Percentiles rank a stretch among this genome's conserved stretches.
These are phyloP conservation scores for Ips typographus DNA, from an alignment of 1,140 invertebrate species.

Conservation along the genomic window DNA sequence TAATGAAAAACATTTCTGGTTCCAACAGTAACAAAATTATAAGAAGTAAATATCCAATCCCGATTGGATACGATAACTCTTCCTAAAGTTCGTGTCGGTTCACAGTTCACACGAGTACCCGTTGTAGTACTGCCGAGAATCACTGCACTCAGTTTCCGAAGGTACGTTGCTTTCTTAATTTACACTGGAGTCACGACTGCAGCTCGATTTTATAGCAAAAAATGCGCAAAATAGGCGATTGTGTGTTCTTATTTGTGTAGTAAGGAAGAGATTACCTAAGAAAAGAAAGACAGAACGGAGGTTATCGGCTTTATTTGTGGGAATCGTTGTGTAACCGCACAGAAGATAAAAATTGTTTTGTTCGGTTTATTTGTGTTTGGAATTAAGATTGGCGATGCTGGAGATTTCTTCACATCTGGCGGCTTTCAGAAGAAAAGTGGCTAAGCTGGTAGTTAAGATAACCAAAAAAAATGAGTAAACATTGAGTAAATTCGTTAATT, in stretches of 20 bases:
- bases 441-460: too few relatives aligned
- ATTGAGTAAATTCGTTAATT: too few relatives aligned
- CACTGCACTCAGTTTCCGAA: conserved; percentile 17
- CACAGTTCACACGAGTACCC: conserved; percentile 22
- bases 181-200: conserved; percentile 27
- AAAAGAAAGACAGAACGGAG: conserved; percentile 14
- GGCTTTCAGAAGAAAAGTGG: too few relatives aligned
- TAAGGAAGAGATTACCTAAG: conserved; percentile 27
- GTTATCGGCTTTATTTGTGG: conserved; percentile 10
- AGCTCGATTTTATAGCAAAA: conserved; percentile 22
- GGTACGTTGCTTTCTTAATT: conserved; percentile 30
- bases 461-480: too few relatives aligned
- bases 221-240: conserved; percentile 29
- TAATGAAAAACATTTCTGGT: too few relatives aligned
- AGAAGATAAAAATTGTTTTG: neutral
- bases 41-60: too few relatives aligned
- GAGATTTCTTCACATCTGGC: too few relatives aligned
- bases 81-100: conserved; percentile 19
- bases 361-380: neutral
- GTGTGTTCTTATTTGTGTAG: conserved; percentile 30
- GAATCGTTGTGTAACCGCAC: conserved; percentile 2
- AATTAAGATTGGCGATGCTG: too few relatives aligned
- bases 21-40: too few relatives aligned
- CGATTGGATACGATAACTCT: too few relatives aligned
- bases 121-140: conserved; percentile 20